Evolutionary conservation across 1,140 invertebrate genomes (phyloP), one percentile per base, ranked within the genome.

Genomic region (Idris sp.): DNA sequence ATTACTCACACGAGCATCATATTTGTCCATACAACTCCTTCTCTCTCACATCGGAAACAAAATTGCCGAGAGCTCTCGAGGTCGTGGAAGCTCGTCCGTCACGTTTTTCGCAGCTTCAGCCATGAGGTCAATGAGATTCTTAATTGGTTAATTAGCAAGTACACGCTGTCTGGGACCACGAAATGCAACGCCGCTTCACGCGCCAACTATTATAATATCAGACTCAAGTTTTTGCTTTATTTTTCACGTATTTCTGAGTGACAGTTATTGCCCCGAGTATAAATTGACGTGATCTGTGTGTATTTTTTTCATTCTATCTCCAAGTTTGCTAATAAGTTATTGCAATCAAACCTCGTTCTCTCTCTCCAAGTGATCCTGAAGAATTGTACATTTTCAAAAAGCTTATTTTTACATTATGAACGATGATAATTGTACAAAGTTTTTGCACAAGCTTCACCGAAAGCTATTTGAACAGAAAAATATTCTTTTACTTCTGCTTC

Each of bases 121-220:
- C 51, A 64, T 51, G 64, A 74, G 72, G 62, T 74, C 64, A 74
- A 69, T 74, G 72, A 64, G 62, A 69, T 74, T 69, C 62, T 65
- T 76, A 76, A 76, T 76, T 76, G 73, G 73, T 71, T 76, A 76
- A 76, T 76, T 76, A 76, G 73, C 41, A 40, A 75, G 73, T 71
- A 61, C 65, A 53, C 48, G 53, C 2, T 26, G 59, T 49, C 31
- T 46, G 4, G 26, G 30, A 19, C 43, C 22, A 15, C 25, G 22
- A 36, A 13, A 62, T 38, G 18, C 35, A 22, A 11, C 46, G 36
- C 30, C 54, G 54, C 26, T 56, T 53, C 30, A 43, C 38, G 49
- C 36, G 51, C 22, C 51, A 16, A 51, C 59, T 10, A 38, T 62
- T 56, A 61, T 35, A 64, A 38, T 59, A 35, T 54, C 30, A 2